Evolutionary conservation across 2,113 vertebrate species (phyloP).

Genomic region (Bujurquina vittata): DNA sequence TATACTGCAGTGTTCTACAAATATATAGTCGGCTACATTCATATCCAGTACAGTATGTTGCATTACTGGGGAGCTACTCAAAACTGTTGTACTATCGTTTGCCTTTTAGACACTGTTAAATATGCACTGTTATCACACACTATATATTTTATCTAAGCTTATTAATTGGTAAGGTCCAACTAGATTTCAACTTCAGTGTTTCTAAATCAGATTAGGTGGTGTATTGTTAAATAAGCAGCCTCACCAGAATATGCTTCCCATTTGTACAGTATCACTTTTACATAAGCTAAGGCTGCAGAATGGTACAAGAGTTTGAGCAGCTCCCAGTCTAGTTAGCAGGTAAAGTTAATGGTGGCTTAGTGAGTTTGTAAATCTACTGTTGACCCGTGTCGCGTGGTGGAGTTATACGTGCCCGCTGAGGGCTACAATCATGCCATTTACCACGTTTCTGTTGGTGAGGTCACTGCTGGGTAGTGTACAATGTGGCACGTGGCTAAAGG

Average conservation of each 20-base stretch:
- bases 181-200: not conserved
- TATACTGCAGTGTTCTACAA: constrained; percentile 42
- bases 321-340: constrained; percentile 43
- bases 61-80: constrained; percentile 63
- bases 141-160: constrained; percentile 26
- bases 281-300: constrained; percentile 37
- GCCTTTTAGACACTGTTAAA: constrained; percentile 52
- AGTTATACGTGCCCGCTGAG: constrained; percentile 46
- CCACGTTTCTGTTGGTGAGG: constrained; percentile 48
- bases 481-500: constrained; percentile 63
- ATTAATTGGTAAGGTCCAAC: constrained; percentile 34
- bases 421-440: constrained; percentile 62
- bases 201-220: not conserved
- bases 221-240: constrained; percentile 8
- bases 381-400: constrained; percentile 47
- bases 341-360: constrained; percentile 30
- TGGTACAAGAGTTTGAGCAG: constrained; percentile 50
- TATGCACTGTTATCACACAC: constrained; percentile 36
- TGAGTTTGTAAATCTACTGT: constrained; percentile 46
- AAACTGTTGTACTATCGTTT: constrained; percentile 30
- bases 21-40: constrained; percentile 71
- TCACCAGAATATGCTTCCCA: constrained; percentile 10
- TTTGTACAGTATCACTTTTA: constrained; percentile 9
- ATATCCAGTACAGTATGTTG: constrained; percentile 66
- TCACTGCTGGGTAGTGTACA: constrained; percentile 45